Conservation (phyloP, 2,888 invertebrate genomes). For the Adela reaumurella region DNA sequence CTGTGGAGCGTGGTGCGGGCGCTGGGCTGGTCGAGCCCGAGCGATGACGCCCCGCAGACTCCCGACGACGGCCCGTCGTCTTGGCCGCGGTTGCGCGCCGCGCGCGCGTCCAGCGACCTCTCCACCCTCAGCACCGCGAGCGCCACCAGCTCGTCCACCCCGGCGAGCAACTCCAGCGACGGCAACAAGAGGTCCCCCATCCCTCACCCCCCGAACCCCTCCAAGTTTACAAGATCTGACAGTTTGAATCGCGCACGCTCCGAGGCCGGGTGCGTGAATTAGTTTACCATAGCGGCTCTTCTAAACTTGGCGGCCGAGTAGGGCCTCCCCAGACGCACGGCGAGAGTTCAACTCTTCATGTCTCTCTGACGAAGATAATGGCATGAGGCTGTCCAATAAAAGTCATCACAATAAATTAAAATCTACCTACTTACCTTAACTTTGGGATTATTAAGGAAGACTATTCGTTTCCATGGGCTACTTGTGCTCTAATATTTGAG, state of each 20-base stretch:
- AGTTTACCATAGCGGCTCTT: not conserved
- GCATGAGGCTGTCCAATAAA: too few species aligned
- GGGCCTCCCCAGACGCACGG: not conserved
- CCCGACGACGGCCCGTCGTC: constrained; percentile 39
- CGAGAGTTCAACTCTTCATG: not conserved
- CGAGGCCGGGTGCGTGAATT: not conserved
- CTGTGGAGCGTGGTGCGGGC: constrained; percentile 62
- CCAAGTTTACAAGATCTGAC: not conserved
- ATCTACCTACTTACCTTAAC: too few species aligned
- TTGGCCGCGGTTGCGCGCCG: constrained; percentile 44
- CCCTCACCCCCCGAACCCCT: constrained; percentile 8
- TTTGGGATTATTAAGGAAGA: too few species aligned
- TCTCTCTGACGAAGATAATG: too few species aligned
- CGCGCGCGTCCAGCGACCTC: constrained; percentile 48
- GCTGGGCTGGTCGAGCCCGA: constrained; percentile 43
- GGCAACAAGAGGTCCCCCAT: constrained; percentile 39
- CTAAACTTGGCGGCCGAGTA: not conserved
- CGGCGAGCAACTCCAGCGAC: constrained; percentile 40
- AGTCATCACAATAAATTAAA: too few species aligned
- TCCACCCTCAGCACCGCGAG: constrained; percentile 49
- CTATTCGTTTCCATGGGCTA: too few species aligned
- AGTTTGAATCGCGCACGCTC: not conserved
- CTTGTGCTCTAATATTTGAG: too few species aligned
- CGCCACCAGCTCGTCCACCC: constrained; percentile 38
- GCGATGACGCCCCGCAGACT: constrained; percentile 23